Base-by-base conservation (phyloP, 2,888 invertebrate genomes). In the Nipponacmea schrenckii region DNA sequence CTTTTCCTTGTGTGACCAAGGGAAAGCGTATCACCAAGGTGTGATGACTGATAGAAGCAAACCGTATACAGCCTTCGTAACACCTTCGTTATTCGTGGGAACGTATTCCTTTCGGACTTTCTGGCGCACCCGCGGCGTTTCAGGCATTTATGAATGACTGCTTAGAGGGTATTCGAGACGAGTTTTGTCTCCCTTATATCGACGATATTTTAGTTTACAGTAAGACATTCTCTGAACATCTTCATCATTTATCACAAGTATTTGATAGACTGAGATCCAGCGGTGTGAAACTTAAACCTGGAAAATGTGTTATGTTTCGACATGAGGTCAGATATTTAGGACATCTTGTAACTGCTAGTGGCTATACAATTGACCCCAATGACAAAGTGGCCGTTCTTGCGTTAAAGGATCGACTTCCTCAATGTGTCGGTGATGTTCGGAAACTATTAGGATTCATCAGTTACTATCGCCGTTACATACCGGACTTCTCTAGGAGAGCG, bases 171-270 rank as follows among this genome's bases (percentile, higher is more conserved):
- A 50, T 50, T 50, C 50, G 50, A 10, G 50, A 50, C 15, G 20
- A 50, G 15, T 62, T 50, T 20, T 69, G 69, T 62, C 63, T 69
- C 46, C 26, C 44, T 24, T 17, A 63, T n/a, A 26, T 69, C 46
- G 45, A n/a, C n/a, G n/a, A 56, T 24, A 63, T 62, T 8, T 46
- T 63, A 64, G 64, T 63, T 14, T 26, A n/a, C n/a, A n/a, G n/a
- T n/a, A n/a, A n/a, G n/a, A n/a, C n/a, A n/a, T 64, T 69, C 31
- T 65, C 74, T 1, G 71, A 79, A 2, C 78, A 80, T 68, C 10
- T 77, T 1, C n/a, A 68, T n/a, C 67, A 79, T 66, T n/a, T n/a
- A n/a, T n/a, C n/a, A n/a, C 17, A n/a, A 15, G 79, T 80, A 8
- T 62, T 80, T 10, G 8, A 64, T 56, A 46, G 79, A 20, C 64